Evolutionary conservation across 2,113 vertebrate genomes (phyloP).

Genomic region (Grammomys surdaster): DNA sequence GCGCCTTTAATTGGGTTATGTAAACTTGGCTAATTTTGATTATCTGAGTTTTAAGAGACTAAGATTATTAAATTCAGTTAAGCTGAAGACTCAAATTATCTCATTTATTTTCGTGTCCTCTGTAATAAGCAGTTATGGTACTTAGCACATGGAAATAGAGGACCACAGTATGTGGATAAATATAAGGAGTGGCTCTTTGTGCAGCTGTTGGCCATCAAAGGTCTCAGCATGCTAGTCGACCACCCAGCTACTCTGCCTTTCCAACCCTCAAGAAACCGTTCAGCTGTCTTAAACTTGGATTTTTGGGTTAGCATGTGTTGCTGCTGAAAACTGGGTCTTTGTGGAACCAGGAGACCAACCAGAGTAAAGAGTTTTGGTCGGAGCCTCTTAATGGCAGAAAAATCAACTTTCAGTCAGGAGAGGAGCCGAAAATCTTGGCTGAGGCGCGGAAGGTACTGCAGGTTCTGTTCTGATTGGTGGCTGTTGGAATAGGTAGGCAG

Average conservation of each 20-base stretch:
- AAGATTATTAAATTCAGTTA: slow-evolving; percentile 55
- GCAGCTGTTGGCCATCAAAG: not conserved
- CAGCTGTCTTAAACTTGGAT: slow-evolving; percentile 4
- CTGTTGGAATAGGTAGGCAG: not conserved
- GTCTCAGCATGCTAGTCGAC: too few relatives aligned
- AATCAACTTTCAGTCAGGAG: not conserved
- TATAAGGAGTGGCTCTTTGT: not conserved
- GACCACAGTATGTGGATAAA: not conserved
- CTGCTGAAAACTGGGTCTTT: not conserved
- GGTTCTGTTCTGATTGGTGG: not conserved
- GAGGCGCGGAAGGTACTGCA: not conserved
- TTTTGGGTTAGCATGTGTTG: not conserved
- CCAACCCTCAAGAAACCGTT: not conserved
- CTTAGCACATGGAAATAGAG: not conserved
- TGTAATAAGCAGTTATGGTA: not conserved
- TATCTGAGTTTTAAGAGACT: slow-evolving; percentile 57
- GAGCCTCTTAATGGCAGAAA: not conserved
- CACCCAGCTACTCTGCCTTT: not conserved
- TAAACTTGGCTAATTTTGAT: slow-evolving; percentile 51
- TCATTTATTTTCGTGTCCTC: slow-evolving; percentile 32
- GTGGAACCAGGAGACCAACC: not conserved
- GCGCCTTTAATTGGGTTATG: slow-evolving; percentile 9
- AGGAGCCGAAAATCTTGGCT: not conserved
- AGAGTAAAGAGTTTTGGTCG: not conserved
- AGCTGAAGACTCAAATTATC: not conserved